Conservation (phyloP, 2,888 invertebrate genomes). For the Volucella bombylans region DNA sequence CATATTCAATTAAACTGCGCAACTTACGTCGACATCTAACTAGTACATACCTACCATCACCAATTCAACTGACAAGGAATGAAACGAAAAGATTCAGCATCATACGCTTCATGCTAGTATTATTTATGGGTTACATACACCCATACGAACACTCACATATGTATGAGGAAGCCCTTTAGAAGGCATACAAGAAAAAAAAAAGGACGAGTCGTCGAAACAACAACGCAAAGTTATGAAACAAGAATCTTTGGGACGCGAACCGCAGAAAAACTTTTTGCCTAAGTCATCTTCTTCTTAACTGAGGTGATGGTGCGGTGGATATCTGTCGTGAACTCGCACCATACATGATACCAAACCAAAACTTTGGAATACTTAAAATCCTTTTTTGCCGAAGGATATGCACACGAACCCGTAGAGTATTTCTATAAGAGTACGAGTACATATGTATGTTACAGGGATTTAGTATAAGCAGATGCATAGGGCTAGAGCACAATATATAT, state of each 20-base stretch:
- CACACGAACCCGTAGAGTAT: neutral
- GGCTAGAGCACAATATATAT: neutral
- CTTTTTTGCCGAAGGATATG: constrained; percentile 35
- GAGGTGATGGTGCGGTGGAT: constrained; percentile 27
- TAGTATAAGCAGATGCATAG: constrained; percentile 31
- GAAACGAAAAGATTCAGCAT: constrained; percentile 19
- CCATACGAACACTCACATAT: neutral
- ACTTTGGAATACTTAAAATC: constrained; percentile 67
- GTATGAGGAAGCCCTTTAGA: neutral
- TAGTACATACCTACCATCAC: constrained; percentile 7
- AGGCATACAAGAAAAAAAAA: neutral
- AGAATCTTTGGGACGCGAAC: constrained; percentile 44
- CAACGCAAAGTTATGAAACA: constrained; percentile 63
- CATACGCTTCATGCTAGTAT: constrained; percentile 52
- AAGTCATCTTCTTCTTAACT: constrained; percentile 53
- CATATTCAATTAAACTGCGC: constrained; percentile 57
- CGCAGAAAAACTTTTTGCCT: constrained; percentile 53
- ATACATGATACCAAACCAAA: constrained; percentile 64
- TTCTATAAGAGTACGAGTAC: neutral
- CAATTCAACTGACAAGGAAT: constrained; percentile 6
- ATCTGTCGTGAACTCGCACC: constrained; percentile 61
- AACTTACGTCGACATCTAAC: constrained; percentile 44
- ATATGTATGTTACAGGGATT: constrained; percentile 16
- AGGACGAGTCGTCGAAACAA: constrained; percentile 31
- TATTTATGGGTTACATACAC: constrained; percentile 42